Conservation (phyloP, 2,113 vertebrate species). For the Urocitellus parryii region DNA sequence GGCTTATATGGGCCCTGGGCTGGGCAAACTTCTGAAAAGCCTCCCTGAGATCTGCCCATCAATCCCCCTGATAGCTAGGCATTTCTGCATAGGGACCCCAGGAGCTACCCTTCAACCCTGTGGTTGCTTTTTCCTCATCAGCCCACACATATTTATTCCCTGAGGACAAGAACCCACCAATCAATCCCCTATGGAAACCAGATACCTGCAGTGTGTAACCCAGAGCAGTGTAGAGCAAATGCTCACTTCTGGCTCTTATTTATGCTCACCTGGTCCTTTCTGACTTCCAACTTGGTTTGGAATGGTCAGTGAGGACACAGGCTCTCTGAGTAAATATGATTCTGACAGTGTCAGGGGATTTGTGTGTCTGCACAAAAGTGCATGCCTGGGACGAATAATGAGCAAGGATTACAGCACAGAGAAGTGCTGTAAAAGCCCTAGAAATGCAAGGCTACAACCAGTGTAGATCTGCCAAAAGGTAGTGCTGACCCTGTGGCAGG, state of each 20-base stretch:
- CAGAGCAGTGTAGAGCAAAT: neutral
- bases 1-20: neutral
- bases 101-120: neutral
- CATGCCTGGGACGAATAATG: neutral
- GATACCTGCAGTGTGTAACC: neutral
- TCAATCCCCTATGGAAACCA: neutral
- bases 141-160: neutral
- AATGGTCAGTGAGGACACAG: neutral
- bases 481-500: neutral
- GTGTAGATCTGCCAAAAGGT: neutral
- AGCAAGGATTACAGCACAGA: neutral
- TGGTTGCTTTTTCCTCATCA: neutral
- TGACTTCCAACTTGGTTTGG: neutral
- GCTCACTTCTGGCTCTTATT: neutral
- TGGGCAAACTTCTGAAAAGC: neutral
- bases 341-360: neutral
- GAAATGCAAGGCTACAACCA: neutral
- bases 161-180: neutral
- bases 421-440: neutral
- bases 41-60: neutral
- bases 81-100: neutral
- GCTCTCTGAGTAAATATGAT: neutral
- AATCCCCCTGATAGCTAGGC: neutral
- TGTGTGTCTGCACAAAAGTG: accelerated
- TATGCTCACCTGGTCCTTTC: neutral